These are phyloP conservation scores for Dendrolimus houi DNA, from an alignment of 2,888 invertebrate species.

Conservation along the genomic window DNA sequence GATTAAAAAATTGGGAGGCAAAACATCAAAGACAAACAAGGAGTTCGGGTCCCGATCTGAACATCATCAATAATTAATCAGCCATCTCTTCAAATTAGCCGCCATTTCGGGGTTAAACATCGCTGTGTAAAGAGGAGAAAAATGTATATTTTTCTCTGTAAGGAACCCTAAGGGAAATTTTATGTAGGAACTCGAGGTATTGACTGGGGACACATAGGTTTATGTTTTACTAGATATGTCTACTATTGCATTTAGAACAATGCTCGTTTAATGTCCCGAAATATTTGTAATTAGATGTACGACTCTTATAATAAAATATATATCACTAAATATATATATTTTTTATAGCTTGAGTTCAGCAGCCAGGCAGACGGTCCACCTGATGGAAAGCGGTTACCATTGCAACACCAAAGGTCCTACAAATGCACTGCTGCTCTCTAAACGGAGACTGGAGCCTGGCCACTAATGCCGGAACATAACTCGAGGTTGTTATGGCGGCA, in stretches of 20 bases:
- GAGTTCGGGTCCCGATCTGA: conserved; percentile 44
- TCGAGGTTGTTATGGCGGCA: no score
- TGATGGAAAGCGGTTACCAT: neutral
- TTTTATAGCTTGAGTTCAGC: neutral
- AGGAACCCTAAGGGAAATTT: conserved; percentile 67
- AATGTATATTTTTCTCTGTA: conserved; percentile 37
- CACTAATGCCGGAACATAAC: no score
- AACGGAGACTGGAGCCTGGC: no score
- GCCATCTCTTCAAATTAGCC: conserved; percentile 67
- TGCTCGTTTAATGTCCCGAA: neutral
- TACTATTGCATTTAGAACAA: neutral
- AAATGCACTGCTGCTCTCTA: no score
- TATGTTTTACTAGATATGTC: neutral
- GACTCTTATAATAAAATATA: no score
- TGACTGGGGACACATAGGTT: conserved; percentile 27
- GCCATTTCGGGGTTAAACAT: conserved; percentile 64
- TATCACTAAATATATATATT: neutral
- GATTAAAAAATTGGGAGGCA: conserved; percentile 34
- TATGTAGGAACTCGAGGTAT: conserved; percentile 58
- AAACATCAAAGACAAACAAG: conserved; percentile 60
- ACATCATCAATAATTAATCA: conserved; percentile 69
- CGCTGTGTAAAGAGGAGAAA: conserved; percentile 49
- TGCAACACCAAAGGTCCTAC: no score
- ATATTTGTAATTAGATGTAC: neutral
- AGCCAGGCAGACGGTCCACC: neutral